Evolutionary conservation across 2,888 invertebrate genomes (phyloP), one percentile per base, ranked within the genome.

Genomic region (Marasmarcha lunaedactyla): DNA sequence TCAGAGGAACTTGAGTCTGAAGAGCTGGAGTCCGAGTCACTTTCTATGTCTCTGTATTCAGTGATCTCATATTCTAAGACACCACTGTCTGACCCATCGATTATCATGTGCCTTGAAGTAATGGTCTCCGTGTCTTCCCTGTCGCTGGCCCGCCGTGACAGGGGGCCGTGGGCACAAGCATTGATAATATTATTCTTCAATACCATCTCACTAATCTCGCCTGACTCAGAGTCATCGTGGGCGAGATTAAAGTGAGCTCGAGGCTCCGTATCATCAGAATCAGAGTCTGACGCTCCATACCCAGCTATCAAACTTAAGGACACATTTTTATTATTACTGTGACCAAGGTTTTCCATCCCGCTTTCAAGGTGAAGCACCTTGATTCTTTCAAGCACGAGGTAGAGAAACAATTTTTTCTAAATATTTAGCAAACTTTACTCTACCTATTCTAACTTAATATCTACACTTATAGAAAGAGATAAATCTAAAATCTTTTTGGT

Each of bases 151-250:
- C 66, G 54, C 41, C 66, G 54, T 39, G 71, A 64, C 49, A 77
- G 45, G 2, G 84, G 83, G 2, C 83, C 83, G 51, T 84, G 84
- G 45, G 79, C 77, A 49, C 81, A 81, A 27, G 84, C 83, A 47
- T 84, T 84, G 48, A 84, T 83, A 39, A 83, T 78, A 46, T 83
- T 84, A 60, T 84, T 81, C 48, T 81, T 83, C 43, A 81, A 57
- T 42, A 84, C 83, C 81, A 84, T 83, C 46, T 79, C 79, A 63
- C 76, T 83, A 15, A 77, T 57, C 49, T 78, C 78, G 20, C 64
- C 57, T 2, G 69, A 60, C 43, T 81, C 81, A 2, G 73, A 76
- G 48, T 78, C 73, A 40, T 71, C 72, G 44, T 74, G 68, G 33
- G 57, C 64, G 13, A 56, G 54, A 45, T 62, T 55, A 11, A 58